A percentile compares a stretch with the other conserved stretches of the same genome.
Evolutionary conservation across 2,797 vertebrate genomes (phyloP).

Genomic region (Botia almorhae): DNA sequence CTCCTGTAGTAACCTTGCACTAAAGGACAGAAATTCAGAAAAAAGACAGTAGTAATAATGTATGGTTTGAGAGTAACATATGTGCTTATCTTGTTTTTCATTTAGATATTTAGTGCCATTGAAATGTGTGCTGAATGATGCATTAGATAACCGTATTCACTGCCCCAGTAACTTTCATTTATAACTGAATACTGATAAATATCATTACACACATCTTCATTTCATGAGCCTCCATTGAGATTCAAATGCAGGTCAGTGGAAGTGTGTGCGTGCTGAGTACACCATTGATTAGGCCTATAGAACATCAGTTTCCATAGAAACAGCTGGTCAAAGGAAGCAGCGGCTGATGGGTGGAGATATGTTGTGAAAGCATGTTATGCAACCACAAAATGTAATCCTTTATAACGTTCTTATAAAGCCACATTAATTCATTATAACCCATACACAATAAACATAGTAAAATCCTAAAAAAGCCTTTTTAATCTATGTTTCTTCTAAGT

Average conservation of each 20-base stretch:
- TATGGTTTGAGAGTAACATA: not conserved
- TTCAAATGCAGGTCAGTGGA: conserved; percentile 54
- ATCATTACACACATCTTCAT: conserved; percentile 54
- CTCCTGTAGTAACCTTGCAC: not conserved
- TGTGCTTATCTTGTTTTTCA: not conserved
- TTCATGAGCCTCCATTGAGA: conserved; percentile 48
- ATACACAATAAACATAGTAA: conserved; percentile 39
- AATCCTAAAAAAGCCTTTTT: conserved; percentile 1
- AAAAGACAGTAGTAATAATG: conserved; percentile 34
- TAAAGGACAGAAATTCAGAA: conserved; percentile 42
- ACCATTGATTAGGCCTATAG: conserved; percentile 63
- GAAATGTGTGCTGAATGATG: conserved; percentile 12
- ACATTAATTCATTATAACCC: conserved; percentile 26
- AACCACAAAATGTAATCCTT: conserved; percentile 44
- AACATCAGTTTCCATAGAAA: conserved; percentile 69
- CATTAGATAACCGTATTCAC: conserved; percentile 20
- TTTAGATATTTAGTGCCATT: not conserved
- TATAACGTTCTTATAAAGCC: conserved; percentile 44
- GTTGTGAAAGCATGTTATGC: conserved; percentile 50
- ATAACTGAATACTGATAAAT: conserved; percentile 64
- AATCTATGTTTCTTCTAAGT: not conserved
- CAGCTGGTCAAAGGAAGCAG: conserved; percentile 56
- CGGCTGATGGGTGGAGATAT: conserved; percentile 45
- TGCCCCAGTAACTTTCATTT: conserved; percentile 55
- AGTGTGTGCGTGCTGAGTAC: conserved; percentile 35